Conservation (phyloP, 2,888 invertebrate genomes). For the Idaea aversata region DNA sequence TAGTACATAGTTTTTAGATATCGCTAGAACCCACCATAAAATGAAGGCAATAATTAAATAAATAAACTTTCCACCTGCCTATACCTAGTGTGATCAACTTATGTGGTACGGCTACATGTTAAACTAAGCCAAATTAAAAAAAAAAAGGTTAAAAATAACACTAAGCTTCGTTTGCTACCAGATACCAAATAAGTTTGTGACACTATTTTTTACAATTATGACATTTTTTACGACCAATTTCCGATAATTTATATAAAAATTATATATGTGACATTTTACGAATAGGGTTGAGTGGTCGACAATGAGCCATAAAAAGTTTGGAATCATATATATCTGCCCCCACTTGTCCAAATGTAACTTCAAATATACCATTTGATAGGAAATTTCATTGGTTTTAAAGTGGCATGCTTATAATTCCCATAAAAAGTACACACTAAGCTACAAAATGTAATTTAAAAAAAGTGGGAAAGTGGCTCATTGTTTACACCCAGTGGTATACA, state of each 20-base stretch:
- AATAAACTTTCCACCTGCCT: background rate
- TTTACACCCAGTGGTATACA: no score
- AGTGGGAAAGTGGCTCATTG: no score
- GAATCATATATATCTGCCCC: no score
- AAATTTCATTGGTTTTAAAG: no score
- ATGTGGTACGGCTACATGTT: background rate
- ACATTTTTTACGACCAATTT: background rate
- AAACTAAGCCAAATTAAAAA: conserved; percentile 23
- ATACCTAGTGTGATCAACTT: background rate
- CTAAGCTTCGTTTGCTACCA: background rate
- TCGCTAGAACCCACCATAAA: conserved; percentile 68
- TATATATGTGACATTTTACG: background rate
- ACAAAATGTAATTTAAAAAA: no score
- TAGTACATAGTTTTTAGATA: conserved; percentile 60
- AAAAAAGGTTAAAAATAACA: no score
- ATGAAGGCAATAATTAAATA: conserved; percentile 41
- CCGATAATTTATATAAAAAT: background rate
- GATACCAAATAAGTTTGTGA: background rate
- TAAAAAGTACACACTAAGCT: no score
- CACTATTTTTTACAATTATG: background rate
- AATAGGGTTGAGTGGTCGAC: background rate
- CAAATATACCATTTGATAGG: no score
- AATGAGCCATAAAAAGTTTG: no score
- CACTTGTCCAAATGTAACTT: no score
- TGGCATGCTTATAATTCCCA: no score